Conservation (phyloP, 1,140 invertebrate species). For the Latrodectus geometricus region DNA sequence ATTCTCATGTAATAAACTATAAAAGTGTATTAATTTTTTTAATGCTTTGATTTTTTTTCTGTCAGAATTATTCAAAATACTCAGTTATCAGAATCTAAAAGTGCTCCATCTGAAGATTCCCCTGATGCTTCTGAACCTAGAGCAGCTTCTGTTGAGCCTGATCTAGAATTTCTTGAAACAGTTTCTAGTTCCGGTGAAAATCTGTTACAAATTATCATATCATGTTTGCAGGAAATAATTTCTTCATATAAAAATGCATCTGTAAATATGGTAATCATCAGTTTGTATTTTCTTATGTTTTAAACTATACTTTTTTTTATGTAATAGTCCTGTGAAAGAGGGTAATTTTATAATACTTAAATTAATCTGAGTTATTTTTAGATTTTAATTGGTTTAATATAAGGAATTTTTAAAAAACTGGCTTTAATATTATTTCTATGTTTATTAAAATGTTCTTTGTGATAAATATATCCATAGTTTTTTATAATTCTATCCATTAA, state of each 20-base stretch:
- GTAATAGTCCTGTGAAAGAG: no score
- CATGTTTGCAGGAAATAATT: slow-evolving; percentile 55
- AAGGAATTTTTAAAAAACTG: no score
- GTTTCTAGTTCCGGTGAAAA: slow-evolving; percentile 38
- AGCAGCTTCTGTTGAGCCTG: slow-evolving; percentile 40
- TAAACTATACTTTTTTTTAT: background rate
- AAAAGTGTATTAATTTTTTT: background rate
- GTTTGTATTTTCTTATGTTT: background rate
- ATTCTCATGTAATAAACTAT: background rate
- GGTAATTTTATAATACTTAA: no score
- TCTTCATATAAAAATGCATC: slow-evolving; percentile 43
- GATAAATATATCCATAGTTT: no score
- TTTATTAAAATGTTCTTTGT: no score
- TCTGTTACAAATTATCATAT: slow-evolving; percentile 23
- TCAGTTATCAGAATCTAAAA: slow-evolving; percentile 29
- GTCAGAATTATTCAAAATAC: slow-evolving; percentile 37
- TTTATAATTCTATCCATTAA: no score
- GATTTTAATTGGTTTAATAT: no score
- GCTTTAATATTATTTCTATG: no score
- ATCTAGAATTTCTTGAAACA: slow-evolving; percentile 16
- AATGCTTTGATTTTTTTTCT: background rate
- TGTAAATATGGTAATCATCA: slow-evolving; percentile 46
- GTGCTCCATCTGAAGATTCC: slow-evolving; percentile 6
- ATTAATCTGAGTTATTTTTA: no score
- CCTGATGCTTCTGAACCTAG: slow-evolving; percentile 8